Evolutionary conservation across 2,888 invertebrate genomes (phyloP).

Genomic region (Romanomermis culicivorax): DNA sequence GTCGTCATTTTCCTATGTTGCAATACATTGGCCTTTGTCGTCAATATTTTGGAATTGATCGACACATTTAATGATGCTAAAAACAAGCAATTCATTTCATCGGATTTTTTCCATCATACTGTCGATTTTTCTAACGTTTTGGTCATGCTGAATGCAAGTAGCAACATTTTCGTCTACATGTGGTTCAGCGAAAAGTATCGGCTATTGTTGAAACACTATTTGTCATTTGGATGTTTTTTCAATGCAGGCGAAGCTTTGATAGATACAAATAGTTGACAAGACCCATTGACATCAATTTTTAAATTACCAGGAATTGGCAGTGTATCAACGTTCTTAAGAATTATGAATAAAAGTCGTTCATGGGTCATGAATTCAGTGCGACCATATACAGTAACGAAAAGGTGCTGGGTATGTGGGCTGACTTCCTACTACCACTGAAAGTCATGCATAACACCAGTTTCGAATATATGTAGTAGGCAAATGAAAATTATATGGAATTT

Average conservation of each 20-base stretch:
- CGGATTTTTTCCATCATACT: no score
- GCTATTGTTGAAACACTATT: constrained; percentile 3
- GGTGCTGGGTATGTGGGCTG: no score
- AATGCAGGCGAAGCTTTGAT: neutral
- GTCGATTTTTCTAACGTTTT: constrained; percentile 24
- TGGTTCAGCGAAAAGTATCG: constrained; percentile 30
- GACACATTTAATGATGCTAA: neutral
- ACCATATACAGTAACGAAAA: no score
- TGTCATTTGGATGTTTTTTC: neutral
- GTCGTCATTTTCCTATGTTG: constrained; percentile 33
- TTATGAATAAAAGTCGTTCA: no score
- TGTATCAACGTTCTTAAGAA: no score
- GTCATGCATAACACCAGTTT: no score
- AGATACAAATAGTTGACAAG: neutral
- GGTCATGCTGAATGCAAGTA: constrained; percentile 29
- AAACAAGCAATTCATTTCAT: neutral
- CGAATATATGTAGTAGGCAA: no score
- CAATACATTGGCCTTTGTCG: constrained; percentile 22
- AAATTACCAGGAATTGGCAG: no score
- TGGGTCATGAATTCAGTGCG: no score
- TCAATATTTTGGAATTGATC: constrained; percentile 16
- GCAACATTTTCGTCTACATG: constrained; percentile 31
- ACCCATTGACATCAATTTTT: no score
- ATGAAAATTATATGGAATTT: no score
- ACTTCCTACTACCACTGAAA: no score